Base-by-base conservation (phyloP, 2,113 vertebrate species). In the Catharus bicknelli region DNA sequence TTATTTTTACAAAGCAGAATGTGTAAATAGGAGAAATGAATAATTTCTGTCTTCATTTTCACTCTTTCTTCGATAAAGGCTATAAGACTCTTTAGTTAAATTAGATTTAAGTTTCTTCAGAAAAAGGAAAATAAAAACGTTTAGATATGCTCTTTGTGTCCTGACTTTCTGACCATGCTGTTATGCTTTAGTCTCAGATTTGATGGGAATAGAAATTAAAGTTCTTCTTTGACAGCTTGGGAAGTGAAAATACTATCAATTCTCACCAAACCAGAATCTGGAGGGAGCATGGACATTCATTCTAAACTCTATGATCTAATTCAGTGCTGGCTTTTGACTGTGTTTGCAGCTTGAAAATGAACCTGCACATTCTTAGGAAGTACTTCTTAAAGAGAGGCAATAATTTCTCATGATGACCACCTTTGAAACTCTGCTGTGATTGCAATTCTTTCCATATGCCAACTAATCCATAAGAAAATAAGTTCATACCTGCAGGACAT, bases 401-500 rank as follows among this genome's bases (percentile, higher is more conserved):
- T 58, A 0, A 7, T 76, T 64, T 83, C 27, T 83, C 45, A 40
- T 36, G 27, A 17, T 57, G n/a, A 30, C 10, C 26, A 16, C 9
- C 4, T 76, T 10, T 64, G 17, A 91, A 85, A 62, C 11, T 68
- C 27, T 66, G 12, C 12, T 50, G 3, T 47, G 16, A 16, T 54
- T 61, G 8, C 29, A 69, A 53, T 66, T 32, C 1, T 55, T 87
- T 53, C 53, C 5, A n/a, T 32, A 32, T 38, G 58, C 7, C 5
- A 6, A 68, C 4, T 74, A 11, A 47, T 40, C 10, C 16, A 14
- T 50, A 40, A 13, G 15, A 82, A 80, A 90, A 81, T 72, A 45
- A 79, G 5, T 26, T 83, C 10, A 9, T 98, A 99, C 99, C 99
- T 99, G 99, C 99, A 87, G 99, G 99, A 89, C 99, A 99, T 67